phyloP scores from a whole-genome alignment of 2,888 invertebrate species.

The Lamellibrachia columna region DNA sequence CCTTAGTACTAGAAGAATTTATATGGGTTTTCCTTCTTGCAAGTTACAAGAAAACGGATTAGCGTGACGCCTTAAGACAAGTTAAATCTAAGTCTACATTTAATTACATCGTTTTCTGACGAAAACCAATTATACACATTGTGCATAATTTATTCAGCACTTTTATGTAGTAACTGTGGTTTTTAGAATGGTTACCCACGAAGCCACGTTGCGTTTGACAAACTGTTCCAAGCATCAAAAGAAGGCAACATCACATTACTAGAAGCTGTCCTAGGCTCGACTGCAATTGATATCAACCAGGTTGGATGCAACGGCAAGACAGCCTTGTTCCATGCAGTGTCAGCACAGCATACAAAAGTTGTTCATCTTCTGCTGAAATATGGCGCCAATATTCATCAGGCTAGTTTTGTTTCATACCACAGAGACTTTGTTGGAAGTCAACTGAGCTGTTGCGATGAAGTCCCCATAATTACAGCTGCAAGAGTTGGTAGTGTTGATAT shows the following conservation, averaged over 20 bases:
- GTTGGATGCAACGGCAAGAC: slow-evolving; percentile 36
- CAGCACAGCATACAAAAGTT: slow-evolving; percentile 21
- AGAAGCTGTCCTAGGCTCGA: neutral
- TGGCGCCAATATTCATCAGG: slow-evolving; percentile 36
- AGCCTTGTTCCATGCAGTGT: slow-evolving; percentile 37
- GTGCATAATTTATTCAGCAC: neutral
- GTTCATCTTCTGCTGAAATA: slow-evolving; percentile 32
- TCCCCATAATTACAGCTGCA: slow-evolving; percentile 42
- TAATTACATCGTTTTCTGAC: too few species aligned
- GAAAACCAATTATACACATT: too few species aligned
- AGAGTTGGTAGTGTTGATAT: slow-evolving; percentile 34
- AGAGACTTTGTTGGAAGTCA: slow-evolving; percentile 32
- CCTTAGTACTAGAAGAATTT: too few species aligned
- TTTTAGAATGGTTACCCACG: neutral
- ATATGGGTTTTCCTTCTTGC: too few species aligned
- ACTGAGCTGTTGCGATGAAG: slow-evolving; percentile 41
- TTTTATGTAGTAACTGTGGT: neutral
- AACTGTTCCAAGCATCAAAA: neutral
- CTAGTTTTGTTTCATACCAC: slow-evolving; percentile 40
- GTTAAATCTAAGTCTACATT: too few species aligned
- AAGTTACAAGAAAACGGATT: too few species aligned
- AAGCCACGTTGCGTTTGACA: neutral
- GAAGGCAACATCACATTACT: neutral
- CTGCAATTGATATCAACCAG: slow-evolving; percentile 31
- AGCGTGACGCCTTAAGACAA: too few species aligned